Conservation (phyloP, 2,888 invertebrate species). For the Hetaerina titia region DNA sequence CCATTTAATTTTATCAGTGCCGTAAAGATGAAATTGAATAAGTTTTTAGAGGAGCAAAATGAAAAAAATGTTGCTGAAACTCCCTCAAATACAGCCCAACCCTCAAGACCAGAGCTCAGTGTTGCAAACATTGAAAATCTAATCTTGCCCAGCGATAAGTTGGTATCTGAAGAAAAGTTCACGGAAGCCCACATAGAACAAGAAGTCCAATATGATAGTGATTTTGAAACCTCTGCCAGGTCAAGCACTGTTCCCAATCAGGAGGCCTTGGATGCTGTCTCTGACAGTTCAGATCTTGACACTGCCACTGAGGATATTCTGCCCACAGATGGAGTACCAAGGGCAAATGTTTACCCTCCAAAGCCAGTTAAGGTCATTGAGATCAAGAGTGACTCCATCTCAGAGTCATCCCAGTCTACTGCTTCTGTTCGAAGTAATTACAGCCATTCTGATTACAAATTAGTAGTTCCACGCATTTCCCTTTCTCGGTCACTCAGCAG, state of each 20-base stretch:
- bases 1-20: slow-evolving; percentile 67
- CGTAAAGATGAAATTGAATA: slow-evolving; percentile 63
- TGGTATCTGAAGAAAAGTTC: neutral
- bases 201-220: slow-evolving; percentile 66
- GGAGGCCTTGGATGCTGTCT: neutral
- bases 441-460: neutral
- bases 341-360: neutral
- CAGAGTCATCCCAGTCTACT: neutral
- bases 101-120: neutral
- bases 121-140: neutral
- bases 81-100: neutral
- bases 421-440: slow-evolving; percentile 2
- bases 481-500: neutral
- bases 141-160: neutral
- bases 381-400: neutral
- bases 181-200: neutral
- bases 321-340: slow-evolving; percentile 48
- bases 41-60: slow-evolving; percentile 48
- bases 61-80: neutral
- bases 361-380: neutral
- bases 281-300: slow-evolving; percentile 50
- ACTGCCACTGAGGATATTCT: slow-evolving; percentile 54
- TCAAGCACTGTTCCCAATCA: slow-evolving; percentile 42
- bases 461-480: neutral
- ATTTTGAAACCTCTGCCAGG: slow-evolving; percentile 59